Evolutionary conservation across 2,113 vertebrate genomes (phyloP), one percentile per base, ranked within the genome.

Genomic region (Electrona antarctica): DNA sequence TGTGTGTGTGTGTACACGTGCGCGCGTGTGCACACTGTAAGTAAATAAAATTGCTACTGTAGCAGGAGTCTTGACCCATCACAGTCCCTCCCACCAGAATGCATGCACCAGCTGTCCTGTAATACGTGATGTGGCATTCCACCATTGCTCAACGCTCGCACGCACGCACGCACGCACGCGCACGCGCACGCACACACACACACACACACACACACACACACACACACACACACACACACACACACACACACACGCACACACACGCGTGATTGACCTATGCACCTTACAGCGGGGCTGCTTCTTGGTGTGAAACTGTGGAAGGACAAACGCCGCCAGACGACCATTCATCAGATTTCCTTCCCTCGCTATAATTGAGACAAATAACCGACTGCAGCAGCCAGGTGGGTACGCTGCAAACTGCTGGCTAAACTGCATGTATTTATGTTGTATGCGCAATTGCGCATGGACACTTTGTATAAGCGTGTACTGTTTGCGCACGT

Each of bases 61-160:
- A 71, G 70, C 69, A 70, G 77, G 58, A 21, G 51, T 47, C 33
- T 57, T 15, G 8, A 51, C 50, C 48, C 45, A 64, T 41, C 10
- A 7, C 10, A 7, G 6, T 51, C 41, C 56, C 55, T 70, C 33
- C 56, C 55, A 68, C 33, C 67, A 64, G 64, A 75, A 74, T 73
- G 54, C 61, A 69, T 55, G 64, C 66, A 72, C 76, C 88, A 84
- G 76, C 85, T 88, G 83, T 85, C 81, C 59, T 60, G 68, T 60
- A 65, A 73, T 78, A 77, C 78, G 73, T 73, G 71, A 80, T 80
- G 62, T 72, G 76, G 80, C 71, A 56, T 74, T 69, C 60, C 65
- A 61, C 69, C 68, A 68, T 77, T 62, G 61, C 59, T 69, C 60
- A 55, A 49, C 29, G 60, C n/a, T 49, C 28, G 48, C 12, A 59